Evolutionary conservation across 2,797 vertebrate species (phyloP).

Genomic region (Odontamblyopus lacepedii): DNA sequence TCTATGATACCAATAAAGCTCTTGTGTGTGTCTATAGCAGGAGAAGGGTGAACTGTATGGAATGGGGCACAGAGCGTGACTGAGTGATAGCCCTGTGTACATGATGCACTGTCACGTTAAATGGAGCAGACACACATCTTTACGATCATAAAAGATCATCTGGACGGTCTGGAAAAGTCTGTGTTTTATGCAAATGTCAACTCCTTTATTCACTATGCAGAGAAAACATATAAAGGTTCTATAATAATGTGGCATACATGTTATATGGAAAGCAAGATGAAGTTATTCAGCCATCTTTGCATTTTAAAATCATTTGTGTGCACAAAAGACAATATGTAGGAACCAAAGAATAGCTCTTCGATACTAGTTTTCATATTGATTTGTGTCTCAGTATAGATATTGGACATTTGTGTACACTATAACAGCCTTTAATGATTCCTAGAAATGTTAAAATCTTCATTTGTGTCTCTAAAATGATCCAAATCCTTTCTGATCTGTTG

Average conservation of each 20-base stretch:
- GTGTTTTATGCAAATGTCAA: background rate
- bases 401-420: background rate
- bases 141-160: conserved; percentile 16
- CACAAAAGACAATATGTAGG: too few species aligned
- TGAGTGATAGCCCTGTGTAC: conserved; percentile 25
- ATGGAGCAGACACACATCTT: conserved; percentile 20
- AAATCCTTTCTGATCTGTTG: conserved; percentile 16
- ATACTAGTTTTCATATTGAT: too few species aligned
- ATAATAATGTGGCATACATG: background rate
- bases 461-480: background rate
- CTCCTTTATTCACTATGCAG: background rate
- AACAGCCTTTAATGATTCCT: background rate
- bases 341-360: too few species aligned
- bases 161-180: background rate
- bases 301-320: too few species aligned
- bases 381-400: background rate
- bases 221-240: background rate
- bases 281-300: too few species aligned
- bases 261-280: too few species aligned
- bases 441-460: background rate
- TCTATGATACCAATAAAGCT: conserved; percentile 37
- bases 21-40: background rate
- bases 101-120: conserved; percentile 9
- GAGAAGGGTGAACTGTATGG: background rate
- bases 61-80: conserved; percentile 13